Percentiles rank a stretch among this genome's conserved stretches.
Conservation (phyloP, 2,113 vertebrate genomes). For the Gopherus evgoodei region DNA sequence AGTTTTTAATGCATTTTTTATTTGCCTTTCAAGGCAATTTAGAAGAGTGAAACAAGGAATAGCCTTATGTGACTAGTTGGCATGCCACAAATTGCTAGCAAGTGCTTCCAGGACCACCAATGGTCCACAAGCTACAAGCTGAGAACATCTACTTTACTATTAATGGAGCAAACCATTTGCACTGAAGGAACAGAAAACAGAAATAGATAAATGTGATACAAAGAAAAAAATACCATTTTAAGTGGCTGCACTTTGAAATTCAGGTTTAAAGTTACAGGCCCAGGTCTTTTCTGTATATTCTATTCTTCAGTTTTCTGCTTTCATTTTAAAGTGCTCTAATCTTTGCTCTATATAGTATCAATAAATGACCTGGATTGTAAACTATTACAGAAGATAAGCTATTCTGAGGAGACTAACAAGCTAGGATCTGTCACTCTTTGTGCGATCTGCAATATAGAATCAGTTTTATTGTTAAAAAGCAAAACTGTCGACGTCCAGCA, state of each 20-base stretch:
- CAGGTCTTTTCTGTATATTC: neutral
- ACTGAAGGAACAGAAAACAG: neutral
- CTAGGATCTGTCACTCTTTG: conserved; percentile 6
- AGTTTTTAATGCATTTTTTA: conserved; percentile 38
- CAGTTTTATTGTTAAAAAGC: neutral
- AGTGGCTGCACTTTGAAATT: neutral
- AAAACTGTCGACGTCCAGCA: neutral
- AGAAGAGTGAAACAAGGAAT: neutral
- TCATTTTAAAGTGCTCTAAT: neutral
- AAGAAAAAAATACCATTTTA: neutral
- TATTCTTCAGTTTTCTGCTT: neutral
- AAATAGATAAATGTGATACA: neutral
- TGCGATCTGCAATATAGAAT: neutral
- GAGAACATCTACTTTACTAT: neutral
- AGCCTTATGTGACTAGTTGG: conserved; percentile 8
- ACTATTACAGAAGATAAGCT: neutral
- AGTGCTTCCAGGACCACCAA: neutral
- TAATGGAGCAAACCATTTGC: neutral
- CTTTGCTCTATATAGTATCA: accelerated
- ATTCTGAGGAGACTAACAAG: neutral
- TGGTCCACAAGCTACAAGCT: neutral
- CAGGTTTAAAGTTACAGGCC: neutral
- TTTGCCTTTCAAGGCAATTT: conserved; percentile 20
- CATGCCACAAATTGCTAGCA: neutral
- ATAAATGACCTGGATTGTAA: neutral